Percentiles rank a stretch among this genome's conserved stretches.
Evolutionary conservation across 1,140 invertebrate species (phyloP).

Genomic region (Solenopsis invicta): DNA sequence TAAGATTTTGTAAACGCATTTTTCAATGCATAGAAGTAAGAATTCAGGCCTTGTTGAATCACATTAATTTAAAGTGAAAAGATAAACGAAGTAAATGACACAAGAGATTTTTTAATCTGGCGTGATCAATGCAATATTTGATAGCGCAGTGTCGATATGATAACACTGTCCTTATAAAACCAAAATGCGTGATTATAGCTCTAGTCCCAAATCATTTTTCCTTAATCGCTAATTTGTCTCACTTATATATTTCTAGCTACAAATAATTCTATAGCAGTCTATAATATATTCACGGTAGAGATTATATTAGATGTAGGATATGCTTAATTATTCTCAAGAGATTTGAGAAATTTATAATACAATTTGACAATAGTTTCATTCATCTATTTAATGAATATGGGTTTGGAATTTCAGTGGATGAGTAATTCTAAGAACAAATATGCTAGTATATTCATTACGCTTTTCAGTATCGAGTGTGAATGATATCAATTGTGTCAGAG

Average conservation of each 20-base stretch:
- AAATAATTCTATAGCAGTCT: slow-evolving; percentile 66
- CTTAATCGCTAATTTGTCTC: slow-evolving; percentile 51
- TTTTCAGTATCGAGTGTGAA: slow-evolving; percentile 43
- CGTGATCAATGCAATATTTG: slow-evolving; percentile 30
- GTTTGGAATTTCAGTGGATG: slow-evolving; percentile 52
- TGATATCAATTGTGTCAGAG: slow-evolving; percentile 51
- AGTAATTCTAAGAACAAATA: slow-evolving; percentile 47
- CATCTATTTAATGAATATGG: slow-evolving; percentile 58
- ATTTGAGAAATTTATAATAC: slow-evolving; percentile 56
- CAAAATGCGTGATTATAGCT: slow-evolving; percentile 81
- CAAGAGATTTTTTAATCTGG: slow-evolving; percentile 45
- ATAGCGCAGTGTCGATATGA: slow-evolving; percentile 35
- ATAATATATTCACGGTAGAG: slow-evolving; percentile 53
- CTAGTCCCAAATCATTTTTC: slow-evolving; percentile 81
- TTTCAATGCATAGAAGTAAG: slow-evolving; percentile 61
- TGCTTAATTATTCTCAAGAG: slow-evolving; percentile 57
- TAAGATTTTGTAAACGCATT: slow-evolving; percentile 59
- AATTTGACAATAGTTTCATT: slow-evolving; percentile 71
- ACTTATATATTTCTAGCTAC: slow-evolving; percentile 51
- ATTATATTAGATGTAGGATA: slow-evolving; percentile 58
- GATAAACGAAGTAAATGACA: neutral
- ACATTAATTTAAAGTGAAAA: slow-evolving; percentile 55
- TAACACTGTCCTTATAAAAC: slow-evolving; percentile 61
- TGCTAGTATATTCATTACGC: slow-evolving; percentile 43
- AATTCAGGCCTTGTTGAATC: slow-evolving; percentile 45